phyloP scores from a whole-genome alignment of 2,113 vertebrate species.

The Lophochroa leadbeateri region DNA sequence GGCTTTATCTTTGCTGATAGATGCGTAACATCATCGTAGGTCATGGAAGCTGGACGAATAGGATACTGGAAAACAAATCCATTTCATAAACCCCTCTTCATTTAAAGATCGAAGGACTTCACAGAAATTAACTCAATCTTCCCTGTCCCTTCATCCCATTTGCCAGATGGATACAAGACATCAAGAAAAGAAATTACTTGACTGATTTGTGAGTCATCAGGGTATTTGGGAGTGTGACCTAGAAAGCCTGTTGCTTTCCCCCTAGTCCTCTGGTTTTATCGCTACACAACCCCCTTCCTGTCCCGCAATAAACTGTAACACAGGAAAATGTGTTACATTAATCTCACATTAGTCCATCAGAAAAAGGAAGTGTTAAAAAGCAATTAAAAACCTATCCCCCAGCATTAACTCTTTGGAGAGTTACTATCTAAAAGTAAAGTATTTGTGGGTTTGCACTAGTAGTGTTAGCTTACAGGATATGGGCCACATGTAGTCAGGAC shows the following conservation, averaged over 20 bases:
- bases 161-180: not conserved
- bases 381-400: not conserved
- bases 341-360: not conserved
- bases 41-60: conserved; percentile 91
- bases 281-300: not conserved
- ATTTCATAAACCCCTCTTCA: not conserved
- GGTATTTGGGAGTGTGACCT: not conserved
- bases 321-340: not conserved
- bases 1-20: conserved; percentile 94
- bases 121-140: not conserved
- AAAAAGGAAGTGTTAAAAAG: not conserved
- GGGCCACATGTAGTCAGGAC: not conserved
- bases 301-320: not conserved
- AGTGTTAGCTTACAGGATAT: not conserved
- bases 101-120: not conserved
- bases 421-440: not conserved
- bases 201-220: not conserved
- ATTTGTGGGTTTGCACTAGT: not conserved
- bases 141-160: not conserved
- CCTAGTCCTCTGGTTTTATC: not conserved
- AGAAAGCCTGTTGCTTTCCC: not conserved
- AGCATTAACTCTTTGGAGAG: not conserved
- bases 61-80: conserved; percentile 83
- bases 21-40: conserved; percentile 89
- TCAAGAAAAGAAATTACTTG: not conserved